These are phyloP conservation scores for Aphodius sticticus DNA, from an alignment of 2,888 invertebrate species.

Conservation along the genomic window DNA sequence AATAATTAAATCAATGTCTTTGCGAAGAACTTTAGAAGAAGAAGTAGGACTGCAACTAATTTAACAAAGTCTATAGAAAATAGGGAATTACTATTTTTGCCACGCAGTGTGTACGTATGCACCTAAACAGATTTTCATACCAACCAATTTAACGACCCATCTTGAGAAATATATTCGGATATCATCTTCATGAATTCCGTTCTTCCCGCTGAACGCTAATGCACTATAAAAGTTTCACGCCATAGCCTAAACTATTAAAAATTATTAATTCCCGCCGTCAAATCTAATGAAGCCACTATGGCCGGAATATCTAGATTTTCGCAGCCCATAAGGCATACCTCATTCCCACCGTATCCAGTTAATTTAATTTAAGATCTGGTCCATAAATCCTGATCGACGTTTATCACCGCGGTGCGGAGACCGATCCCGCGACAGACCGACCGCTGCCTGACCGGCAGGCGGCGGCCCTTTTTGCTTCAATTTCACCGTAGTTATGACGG, in stretches of 20 bases:
- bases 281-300: neutral
- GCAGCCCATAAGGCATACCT: neutral
- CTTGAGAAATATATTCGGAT: too few relatives aligned
- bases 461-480: slow-evolving; percentile 4
- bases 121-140: too few relatives aligned
- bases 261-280: neutral
- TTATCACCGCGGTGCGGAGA: neutral
- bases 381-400: neutral
- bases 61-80: too few relatives aligned
- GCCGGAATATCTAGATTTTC: neutral
- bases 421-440: neutral
- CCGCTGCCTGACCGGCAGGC: neutral
- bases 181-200: too few relatives aligned
- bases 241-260: neutral
- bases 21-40: too few relatives aligned
- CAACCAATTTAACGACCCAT: too few relatives aligned
- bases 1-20: too few relatives aligned
- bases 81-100: too few relatives aligned
- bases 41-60: too few relatives aligned
- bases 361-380: slow-evolving; percentile 4
- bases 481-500: slow-evolving; percentile 6
- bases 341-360: neutral
- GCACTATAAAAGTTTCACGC: neutral
- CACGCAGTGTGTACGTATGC: too few relatives aligned
- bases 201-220: too few relatives aligned